phyloP scores from a whole-genome alignment of 2,888 invertebrate genomes.

The Phrixothrix hirtus region DNA sequence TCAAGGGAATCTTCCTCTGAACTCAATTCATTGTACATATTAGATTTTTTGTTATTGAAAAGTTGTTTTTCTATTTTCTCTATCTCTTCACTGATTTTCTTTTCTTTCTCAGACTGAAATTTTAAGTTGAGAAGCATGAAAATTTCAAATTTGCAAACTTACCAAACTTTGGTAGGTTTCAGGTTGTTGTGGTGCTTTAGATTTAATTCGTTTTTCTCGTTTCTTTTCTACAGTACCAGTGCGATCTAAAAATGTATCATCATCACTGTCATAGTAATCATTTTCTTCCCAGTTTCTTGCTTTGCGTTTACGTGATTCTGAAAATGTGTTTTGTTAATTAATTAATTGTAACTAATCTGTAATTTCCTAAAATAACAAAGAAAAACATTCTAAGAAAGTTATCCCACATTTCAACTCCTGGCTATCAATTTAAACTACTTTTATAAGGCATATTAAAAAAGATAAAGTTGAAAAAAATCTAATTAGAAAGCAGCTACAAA shows the following conservation, averaged over 20 bases:
- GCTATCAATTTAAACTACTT: no score
- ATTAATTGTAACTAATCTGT: slow-evolving; percentile 1
- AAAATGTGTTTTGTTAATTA: slow-evolving; percentile 23
- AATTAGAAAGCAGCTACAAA: no score
- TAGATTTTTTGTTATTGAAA: slow-evolving; percentile 19
- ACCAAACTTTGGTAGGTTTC: slow-evolving; percentile 72
- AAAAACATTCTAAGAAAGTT: neutral
- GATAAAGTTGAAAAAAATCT: no score
- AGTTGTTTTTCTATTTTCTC: slow-evolving; percentile 63
- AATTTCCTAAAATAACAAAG: neutral
- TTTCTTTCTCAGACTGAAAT: slow-evolving; percentile 65
- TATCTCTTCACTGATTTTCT: slow-evolving; percentile 59
- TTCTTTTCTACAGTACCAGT: slow-evolving; percentile 92
- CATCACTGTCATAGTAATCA: slow-evolving; percentile 92
- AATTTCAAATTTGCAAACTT: slow-evolving; percentile 35
- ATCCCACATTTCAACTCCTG: no score
- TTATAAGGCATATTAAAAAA: no score
- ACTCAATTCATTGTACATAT: slow-evolving; percentile 26
- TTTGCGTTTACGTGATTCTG: slow-evolving; percentile 82
- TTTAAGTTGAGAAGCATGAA: slow-evolving; percentile 7
- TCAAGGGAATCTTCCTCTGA: slow-evolving; percentile 77
- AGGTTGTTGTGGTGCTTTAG: slow-evolving; percentile 63
- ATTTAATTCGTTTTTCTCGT: slow-evolving; percentile 74
- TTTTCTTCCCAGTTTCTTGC: slow-evolving; percentile 80
- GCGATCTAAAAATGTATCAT: slow-evolving; percentile 92